A percentile compares a stretch with the other conserved stretches of the same genome.
Evolutionary conservation across 2,888 invertebrate genomes (phyloP).

Genomic region (Polia nebulosa): DNA sequence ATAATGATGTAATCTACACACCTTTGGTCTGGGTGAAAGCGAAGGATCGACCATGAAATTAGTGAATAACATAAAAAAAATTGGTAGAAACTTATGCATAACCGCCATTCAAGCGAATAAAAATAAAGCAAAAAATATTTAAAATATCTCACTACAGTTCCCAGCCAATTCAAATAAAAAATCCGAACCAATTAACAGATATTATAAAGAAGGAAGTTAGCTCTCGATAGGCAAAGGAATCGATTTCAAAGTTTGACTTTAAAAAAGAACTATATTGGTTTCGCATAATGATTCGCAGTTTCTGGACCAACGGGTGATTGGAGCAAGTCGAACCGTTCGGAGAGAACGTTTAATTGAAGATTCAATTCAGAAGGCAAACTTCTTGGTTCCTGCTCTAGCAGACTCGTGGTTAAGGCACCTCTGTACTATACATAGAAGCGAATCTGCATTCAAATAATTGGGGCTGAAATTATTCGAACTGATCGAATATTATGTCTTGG

Average conservation of each 20-base stretch:
- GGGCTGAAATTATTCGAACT: constrained; percentile 56
- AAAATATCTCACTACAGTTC: constrained; percentile 14
- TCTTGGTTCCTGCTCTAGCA: constrained; percentile 56
- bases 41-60: neutral
- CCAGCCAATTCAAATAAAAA: constrained; percentile 1
- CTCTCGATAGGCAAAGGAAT: constrained; percentile 50
- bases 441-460: constrained; percentile 61
- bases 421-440: constrained; percentile 29
- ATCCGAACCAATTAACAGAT: constrained; percentile 51
- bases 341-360: constrained; percentile 76
- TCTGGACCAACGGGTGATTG: constrained; percentile 34
- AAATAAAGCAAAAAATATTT: neutral
- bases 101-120: neutral
- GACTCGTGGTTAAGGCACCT: constrained; percentile 47
- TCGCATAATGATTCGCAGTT: constrained; percentile 60
- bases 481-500: constrained; percentile 50
- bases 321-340: constrained; percentile 46
- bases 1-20: neutral
- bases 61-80: neutral
- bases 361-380: constrained; percentile 77
- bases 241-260: constrained; percentile 51
- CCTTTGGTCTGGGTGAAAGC: neutral
- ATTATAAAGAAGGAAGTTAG: constrained; percentile 36
- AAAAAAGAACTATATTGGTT: constrained; percentile 53
- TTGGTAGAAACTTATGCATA: too few relatives aligned